These are phyloP conservation scores for Acyrthosiphon pisum DNA, from an alignment of 1,140 invertebrate genomes.

Conservation along the genomic window DNA sequence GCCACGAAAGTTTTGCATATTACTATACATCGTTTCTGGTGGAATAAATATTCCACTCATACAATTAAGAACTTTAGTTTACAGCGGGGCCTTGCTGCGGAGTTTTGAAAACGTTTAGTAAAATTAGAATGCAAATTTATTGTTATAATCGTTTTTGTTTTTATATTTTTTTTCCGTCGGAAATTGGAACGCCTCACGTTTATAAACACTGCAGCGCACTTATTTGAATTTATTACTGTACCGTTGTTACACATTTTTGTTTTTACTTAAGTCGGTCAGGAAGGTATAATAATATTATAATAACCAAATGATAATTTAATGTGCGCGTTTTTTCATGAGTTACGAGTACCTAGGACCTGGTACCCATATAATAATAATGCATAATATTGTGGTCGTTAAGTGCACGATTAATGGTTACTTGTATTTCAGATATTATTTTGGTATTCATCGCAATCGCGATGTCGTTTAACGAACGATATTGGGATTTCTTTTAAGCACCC, in stretches of 20 bases:
- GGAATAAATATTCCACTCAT: neutral
- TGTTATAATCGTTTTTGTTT: neutral
- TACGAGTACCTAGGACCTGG: neutral
- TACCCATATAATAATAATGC: neutral
- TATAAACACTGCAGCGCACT: neutral
- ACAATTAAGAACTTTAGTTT: neutral
- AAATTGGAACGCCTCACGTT: neutral
- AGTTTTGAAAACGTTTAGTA: neutral
- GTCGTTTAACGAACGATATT: neutral
- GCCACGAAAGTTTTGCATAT: neutral
- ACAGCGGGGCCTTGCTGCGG: neutral
- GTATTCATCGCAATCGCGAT: neutral
- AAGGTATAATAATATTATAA: neutral
- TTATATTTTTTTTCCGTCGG: neutral
- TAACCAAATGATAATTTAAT: neutral
- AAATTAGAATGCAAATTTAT: slow-evolving; percentile 15
- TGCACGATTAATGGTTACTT: neutral
- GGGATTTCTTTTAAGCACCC: neutral
- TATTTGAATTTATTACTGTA: neutral
- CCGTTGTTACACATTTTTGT: neutral
- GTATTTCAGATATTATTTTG: neutral
- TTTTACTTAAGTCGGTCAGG: neutral
- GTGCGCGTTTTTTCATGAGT: neutral
- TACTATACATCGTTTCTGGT: neutral
- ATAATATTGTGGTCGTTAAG: neutral